These are phyloP conservation scores for Stichopus horrens DNA, from an alignment of 53 echinoderm and acorn worm genomes.

Conservation along the genomic window DNA sequence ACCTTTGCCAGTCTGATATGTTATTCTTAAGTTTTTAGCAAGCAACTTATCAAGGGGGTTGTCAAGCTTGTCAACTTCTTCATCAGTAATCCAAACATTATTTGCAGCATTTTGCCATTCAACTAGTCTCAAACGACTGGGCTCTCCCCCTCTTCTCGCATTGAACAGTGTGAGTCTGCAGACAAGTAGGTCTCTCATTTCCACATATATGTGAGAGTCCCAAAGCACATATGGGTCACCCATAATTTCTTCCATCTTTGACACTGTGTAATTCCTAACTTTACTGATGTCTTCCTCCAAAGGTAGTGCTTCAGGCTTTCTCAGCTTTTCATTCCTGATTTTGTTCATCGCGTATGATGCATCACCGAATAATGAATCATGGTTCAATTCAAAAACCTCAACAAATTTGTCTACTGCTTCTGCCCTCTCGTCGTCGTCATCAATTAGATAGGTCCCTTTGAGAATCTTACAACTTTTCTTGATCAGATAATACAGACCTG, in stretches of 20 bases:
- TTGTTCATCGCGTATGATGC: slow-evolving; percentile 51
- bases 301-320: slow-evolving; percentile 57
- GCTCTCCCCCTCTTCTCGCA: slow-evolving; percentile 60
- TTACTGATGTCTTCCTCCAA: slow-evolving; percentile 45
- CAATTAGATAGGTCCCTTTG: slow-evolving; percentile 49
- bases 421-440: slow-evolving; percentile 49
- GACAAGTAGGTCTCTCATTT: slow-evolving; percentile 52
- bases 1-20: slow-evolving; percentile 71
- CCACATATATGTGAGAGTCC: slow-evolving; percentile 50
- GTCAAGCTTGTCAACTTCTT: slow-evolving; percentile 31
- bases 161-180: slow-evolving; percentile 68
- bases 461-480: slow-evolving; percentile 42
- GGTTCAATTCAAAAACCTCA: slow-evolving; percentile 61
- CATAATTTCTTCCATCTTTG: neutral
- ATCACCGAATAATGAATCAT: slow-evolving; percentile 53
- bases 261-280: slow-evolving; percentile 52
- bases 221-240: neutral
- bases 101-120: slow-evolving; percentile 45
- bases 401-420: slow-evolving; percentile 63
- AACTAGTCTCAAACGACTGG: slow-evolving; percentile 16
- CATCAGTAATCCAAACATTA: slow-evolving; percentile 29
- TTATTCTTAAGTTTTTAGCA: slow-evolving; percentile 47
- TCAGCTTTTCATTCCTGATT: slow-evolving; percentile 33
- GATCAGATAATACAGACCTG: slow-evolving; percentile 54
- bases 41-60: slow-evolving; percentile 36